Conservation (phyloP, 2,797 vertebrate species). For the Trachops cirrhosus region DNA sequence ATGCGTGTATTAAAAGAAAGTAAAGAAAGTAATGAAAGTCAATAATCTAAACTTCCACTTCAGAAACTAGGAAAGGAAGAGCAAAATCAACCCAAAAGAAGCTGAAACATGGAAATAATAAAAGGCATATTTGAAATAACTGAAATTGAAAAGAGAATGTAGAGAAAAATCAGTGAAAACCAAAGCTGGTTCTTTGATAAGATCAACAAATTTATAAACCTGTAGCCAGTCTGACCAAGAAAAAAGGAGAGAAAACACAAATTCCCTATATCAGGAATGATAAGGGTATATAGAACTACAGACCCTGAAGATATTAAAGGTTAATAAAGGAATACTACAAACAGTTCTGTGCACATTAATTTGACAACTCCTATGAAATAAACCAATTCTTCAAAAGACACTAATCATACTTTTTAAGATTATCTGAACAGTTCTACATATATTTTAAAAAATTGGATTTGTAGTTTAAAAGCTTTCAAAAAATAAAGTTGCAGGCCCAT, state of each 20-base stretch:
- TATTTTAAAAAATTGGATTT: not conserved
- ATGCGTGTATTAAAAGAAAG: not conserved
- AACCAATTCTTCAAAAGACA: not conserved
- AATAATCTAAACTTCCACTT: not conserved
- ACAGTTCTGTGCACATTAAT: not conserved
- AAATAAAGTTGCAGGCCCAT: not conserved
- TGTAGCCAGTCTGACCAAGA: not conserved
- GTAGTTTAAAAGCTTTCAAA: not conserved
- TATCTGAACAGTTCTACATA: not conserved
- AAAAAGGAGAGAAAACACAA: not conserved
- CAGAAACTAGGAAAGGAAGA: not conserved
- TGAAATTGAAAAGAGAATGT: not conserved
- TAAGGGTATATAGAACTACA: not conserved
- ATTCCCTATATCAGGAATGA: not conserved
- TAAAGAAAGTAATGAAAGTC: not conserved
- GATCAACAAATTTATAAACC: not conserved
- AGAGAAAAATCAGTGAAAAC: not conserved
- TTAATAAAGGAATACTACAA: not conserved
- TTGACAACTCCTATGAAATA: not conserved
- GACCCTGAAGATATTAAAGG: not conserved
- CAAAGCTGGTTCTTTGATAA: not conserved
- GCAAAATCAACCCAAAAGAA: not conserved
- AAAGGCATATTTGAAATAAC: not conserved
- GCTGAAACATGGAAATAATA: not conserved
- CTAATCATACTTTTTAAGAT: not conserved